Evolutionary conservation across 1,140 invertebrate species (phyloP).

Genomic region (Anadara kagoshimensis): DNA sequence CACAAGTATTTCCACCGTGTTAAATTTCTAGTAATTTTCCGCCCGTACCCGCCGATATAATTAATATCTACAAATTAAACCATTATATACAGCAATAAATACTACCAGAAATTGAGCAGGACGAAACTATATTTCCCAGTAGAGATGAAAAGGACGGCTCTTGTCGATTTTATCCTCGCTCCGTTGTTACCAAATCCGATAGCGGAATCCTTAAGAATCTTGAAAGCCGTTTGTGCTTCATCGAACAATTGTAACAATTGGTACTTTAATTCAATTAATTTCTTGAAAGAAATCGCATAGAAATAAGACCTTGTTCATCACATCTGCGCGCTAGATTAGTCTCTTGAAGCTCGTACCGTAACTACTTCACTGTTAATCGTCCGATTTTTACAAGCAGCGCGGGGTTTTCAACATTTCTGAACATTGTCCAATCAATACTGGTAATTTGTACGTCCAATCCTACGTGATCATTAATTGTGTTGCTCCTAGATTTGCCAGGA

Average conservation of each 20-base stretch:
- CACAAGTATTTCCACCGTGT: no score
- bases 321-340: constrained; percentile 24
- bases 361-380: no score
- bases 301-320: constrained; percentile 16
- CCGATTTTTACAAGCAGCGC: no score
- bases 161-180: constrained; percentile 9
- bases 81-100: neutral
- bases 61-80: constrained; percentile 20
- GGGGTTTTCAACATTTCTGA: no score
- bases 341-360: no score
- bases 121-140: constrained; percentile 16
- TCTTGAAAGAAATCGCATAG: constrained; percentile 22
- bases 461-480: no score
- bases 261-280: constrained; percentile 27
- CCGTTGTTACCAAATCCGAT: constrained; percentile 7
- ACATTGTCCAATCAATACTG: no score
- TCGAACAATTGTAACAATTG: constrained; percentile 19
- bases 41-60: constrained; percentile 5
- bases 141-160: constrained; percentile 9
- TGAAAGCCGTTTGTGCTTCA: constrained; percentile 4
- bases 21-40: constrained; percentile 13
- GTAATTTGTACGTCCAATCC: no score
- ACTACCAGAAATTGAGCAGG: constrained; percentile 7
- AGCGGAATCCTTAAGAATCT: constrained; percentile 6
- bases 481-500: no score